Percentiles rank a stretch among this genome's conserved stretches.
Evolutionary conservation across 2,797 vertebrate genomes (phyloP).

Genomic region (Anabas testudineus): DNA sequence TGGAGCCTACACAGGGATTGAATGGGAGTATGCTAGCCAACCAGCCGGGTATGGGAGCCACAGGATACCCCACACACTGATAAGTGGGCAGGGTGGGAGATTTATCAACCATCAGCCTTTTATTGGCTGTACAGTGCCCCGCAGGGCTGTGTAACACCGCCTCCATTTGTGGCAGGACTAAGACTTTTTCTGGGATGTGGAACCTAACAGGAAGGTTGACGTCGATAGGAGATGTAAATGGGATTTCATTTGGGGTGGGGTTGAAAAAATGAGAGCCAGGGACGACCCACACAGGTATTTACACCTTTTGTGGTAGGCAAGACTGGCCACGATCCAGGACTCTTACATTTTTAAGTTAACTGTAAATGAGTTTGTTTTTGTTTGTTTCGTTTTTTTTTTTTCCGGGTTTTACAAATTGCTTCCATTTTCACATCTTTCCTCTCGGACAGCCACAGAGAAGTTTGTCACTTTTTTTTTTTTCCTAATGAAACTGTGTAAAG

Average conservation of each 20-base stretch:
- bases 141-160: slow-evolving; percentile 71
- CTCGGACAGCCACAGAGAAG: slow-evolving; percentile 56
- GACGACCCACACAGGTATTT: slow-evolving; percentile 74
- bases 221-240: slow-evolving; percentile 76
- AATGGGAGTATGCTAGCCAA: slow-evolving; percentile 92
- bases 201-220: slow-evolving; percentile 68
- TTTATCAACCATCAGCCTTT: slow-evolving; percentile 69
- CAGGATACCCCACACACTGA: slow-evolving; percentile 94
- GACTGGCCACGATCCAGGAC: slow-evolving; percentile 73
- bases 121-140: slow-evolving; percentile 67
- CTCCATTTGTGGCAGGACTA: slow-evolving; percentile 78
- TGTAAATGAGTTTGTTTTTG: slow-evolving; percentile 84
- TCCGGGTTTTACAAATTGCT: slow-evolving; percentile 73
- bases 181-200: slow-evolving; percentile 75
- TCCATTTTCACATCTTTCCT: slow-evolving; percentile 71
- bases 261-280: slow-evolving; percentile 56
- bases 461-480: slow-evolving; percentile 36
- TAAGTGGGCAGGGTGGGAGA: slow-evolving; percentile 71
- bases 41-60: slow-evolving; percentile 91
- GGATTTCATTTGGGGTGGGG: slow-evolving; percentile 50
- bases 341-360: slow-evolving; percentile 83
- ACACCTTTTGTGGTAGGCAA: slow-evolving; percentile 70
- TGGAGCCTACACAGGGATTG: slow-evolving; percentile 89
- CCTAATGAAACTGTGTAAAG: slow-evolving; percentile 39
- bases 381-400: slow-evolving; percentile 36